These are phyloP conservation scores for Osmoderma eremita DNA, from an alignment of 2,888 invertebrate species.

Conservation along the genomic window DNA sequence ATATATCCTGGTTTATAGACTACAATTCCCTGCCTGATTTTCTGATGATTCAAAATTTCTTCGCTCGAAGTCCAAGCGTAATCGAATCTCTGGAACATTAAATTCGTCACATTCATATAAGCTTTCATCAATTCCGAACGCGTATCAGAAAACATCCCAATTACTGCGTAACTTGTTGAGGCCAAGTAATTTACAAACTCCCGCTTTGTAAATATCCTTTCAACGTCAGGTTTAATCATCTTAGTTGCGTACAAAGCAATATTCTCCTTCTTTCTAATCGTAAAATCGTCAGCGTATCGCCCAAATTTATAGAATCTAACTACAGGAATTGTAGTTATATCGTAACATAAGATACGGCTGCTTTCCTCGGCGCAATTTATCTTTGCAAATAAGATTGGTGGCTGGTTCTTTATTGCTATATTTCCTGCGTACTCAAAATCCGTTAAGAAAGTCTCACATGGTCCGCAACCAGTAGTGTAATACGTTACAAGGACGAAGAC, in stretches of 20 bases:
- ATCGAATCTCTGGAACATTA: constrained; percentile 34
- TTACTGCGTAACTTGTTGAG: constrained; percentile 24
- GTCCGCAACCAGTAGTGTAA: constrained; percentile 18
- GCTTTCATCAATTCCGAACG: constrained; percentile 17
- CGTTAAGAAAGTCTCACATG: constrained; percentile 27
- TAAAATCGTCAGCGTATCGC: constrained; percentile 25
- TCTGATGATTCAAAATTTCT: constrained; percentile 23
- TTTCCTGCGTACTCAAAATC: constrained; percentile 35
- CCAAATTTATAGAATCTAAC: constrained; percentile 34
- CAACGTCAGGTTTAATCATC: constrained; percentile 11
- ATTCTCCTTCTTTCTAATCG: background rate
- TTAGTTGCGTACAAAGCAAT: constrained; percentile 21
- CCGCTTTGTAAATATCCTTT: constrained; percentile 15
- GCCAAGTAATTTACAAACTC: constrained; percentile 12
- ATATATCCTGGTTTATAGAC: constrained; percentile 38
- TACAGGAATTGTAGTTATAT: constrained; percentile 24
- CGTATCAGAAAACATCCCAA: constrained; percentile 17
- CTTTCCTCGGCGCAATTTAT: constrained; percentile 17
- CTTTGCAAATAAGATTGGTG: constrained; percentile 24
- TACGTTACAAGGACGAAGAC: constrained; percentile 28
- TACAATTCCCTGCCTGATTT: constrained; percentile 4
- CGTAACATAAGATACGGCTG: constrained; percentile 4
- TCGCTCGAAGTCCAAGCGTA: constrained; percentile 11
- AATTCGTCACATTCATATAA: constrained; percentile 33
- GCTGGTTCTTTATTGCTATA: constrained; percentile 11